Percentiles rank a stretch among this genome's conserved stretches.
Conservation (phyloP, 2,888 invertebrate species). For the Taphrorychus bicolor region DNA sequence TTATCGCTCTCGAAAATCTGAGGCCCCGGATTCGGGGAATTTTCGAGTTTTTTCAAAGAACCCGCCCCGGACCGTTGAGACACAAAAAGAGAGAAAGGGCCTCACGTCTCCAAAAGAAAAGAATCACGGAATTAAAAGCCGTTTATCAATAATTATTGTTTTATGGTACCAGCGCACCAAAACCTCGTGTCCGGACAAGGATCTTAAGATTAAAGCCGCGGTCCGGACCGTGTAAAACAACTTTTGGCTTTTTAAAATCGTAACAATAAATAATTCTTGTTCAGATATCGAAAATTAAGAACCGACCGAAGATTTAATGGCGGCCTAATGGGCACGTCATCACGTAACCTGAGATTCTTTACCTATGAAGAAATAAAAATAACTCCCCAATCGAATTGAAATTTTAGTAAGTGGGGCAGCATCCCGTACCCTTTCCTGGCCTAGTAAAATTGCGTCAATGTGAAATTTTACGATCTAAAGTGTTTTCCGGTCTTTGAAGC, state of each 20-base stretch:
- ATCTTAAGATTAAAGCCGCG: slow-evolving; percentile 46
- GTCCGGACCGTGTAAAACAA: slow-evolving; percentile 49
- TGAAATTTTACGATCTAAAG: too few species aligned
- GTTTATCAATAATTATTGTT: slow-evolving; percentile 17
- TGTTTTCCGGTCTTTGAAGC: too few species aligned
- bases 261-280: slow-evolving; percentile 48
- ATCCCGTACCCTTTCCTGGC: too few species aligned
- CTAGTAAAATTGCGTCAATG: too few species aligned
- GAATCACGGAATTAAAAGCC: slow-evolving; percentile 15
- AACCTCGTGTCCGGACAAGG: slow-evolving; percentile 42
- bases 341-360: background rate
- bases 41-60: slow-evolving; percentile 38
- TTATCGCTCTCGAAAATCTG: slow-evolving; percentile 28
- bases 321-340: slow-evolving; percentile 24
- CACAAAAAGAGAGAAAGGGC: background rate
- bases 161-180: slow-evolving; percentile 35
- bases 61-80: slow-evolving; percentile 14
- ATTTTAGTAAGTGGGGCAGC: too few species aligned
- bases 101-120: background rate
- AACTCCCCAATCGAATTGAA: background rate
- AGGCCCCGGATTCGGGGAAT: slow-evolving; percentile 36
- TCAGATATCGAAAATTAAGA: slow-evolving; percentile 50
- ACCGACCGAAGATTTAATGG: slow-evolving; percentile 41
- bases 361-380: background rate
- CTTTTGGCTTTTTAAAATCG: slow-evolving; percentile 51